Percentiles rank a stretch among this genome's conserved stretches.
These are phyloP conservation scores for Mus caroli DNA, from an alignment of 2,797 vertebrate genomes.

Conservation along the genomic window DNA sequence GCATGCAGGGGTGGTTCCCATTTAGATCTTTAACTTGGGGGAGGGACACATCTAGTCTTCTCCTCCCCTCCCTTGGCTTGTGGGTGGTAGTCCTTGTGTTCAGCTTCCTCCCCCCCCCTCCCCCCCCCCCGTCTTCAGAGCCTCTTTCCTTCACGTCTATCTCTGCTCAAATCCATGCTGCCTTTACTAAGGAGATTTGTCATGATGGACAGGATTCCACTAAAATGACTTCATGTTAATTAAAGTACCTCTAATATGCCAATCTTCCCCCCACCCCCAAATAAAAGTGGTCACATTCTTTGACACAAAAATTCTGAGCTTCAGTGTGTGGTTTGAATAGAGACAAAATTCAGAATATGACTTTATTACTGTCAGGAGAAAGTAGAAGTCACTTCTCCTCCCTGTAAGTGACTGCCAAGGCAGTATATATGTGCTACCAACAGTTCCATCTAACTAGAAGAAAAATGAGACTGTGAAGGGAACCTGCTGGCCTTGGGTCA, in stretches of 20 bases:
- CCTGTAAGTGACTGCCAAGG: neutral
- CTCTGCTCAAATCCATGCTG: neutral
- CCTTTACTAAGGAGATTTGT: neutral
- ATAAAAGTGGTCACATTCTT: neutral
- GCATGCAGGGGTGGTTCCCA: neutral
- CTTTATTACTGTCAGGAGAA: neutral
- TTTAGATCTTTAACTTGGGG: neutral
- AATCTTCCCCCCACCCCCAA: neutral
- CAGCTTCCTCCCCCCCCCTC: rapidly evolving
- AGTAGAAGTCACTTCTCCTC: neutral
- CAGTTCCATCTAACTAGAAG: neutral
- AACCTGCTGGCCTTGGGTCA: neutral
- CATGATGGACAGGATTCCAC: neutral
- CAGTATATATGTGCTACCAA: neutral
- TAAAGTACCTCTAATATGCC: neutral
- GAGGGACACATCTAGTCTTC: no score
- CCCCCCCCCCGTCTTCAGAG: neutral
- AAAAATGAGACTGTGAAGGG: neutral
- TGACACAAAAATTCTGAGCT: neutral
- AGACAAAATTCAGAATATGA: no score
- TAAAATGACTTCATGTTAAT: neutral
- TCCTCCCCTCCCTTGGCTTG: neutral
- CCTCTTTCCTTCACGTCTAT: rapidly evolving
- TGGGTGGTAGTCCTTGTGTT: rapidly evolving
- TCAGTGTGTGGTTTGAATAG: neutral